Evolutionary conservation across 92 coral and sea anemone genomes (phyloP).

Genomic region (Heteractis magnifica): DNA sequence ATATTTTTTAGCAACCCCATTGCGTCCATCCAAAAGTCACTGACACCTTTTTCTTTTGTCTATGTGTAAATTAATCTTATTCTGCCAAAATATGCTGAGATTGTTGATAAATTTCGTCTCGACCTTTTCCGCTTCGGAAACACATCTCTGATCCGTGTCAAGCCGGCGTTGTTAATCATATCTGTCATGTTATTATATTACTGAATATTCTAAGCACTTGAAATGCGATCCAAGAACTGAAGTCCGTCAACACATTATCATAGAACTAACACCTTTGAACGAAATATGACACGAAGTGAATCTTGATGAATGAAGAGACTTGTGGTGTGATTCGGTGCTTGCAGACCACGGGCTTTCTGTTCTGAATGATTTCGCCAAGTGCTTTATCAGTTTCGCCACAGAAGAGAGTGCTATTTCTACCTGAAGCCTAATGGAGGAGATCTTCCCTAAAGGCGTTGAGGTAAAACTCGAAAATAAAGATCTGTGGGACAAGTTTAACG

Average conservation of each 20-base stretch:
- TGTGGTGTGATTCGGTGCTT: not conserved
- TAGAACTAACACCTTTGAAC: not conserved
- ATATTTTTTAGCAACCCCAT: not conserved
- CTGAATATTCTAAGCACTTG: not conserved
- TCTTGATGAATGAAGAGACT: not conserved
- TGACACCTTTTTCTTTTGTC: conserved; percentile 5
- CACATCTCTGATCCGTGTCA: not conserved
- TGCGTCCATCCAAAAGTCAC: not conserved
- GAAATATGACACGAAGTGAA: not conserved
- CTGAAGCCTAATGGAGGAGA: not conserved
- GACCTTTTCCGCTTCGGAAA: not conserved
- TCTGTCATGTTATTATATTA: not conserved
- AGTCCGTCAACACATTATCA: not conserved
- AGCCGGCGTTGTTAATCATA: not conserved
- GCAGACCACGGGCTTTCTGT: not conserved
- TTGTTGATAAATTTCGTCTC: not conserved
- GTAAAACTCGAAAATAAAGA: conserved; percentile 28
- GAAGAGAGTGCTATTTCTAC: not conserved
- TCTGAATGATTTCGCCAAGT: not conserved
- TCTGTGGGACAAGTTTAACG: conserved; percentile 36
- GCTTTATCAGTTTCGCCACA: not conserved
- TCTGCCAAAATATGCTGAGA: not conserved
- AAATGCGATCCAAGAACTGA: not conserved
- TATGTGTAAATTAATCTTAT: not conserved
- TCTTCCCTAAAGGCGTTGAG: not conserved